phyloP scores from a whole-genome alignment of 2,797 vertebrate genomes.

The Ctenopoma multispine region DNA sequence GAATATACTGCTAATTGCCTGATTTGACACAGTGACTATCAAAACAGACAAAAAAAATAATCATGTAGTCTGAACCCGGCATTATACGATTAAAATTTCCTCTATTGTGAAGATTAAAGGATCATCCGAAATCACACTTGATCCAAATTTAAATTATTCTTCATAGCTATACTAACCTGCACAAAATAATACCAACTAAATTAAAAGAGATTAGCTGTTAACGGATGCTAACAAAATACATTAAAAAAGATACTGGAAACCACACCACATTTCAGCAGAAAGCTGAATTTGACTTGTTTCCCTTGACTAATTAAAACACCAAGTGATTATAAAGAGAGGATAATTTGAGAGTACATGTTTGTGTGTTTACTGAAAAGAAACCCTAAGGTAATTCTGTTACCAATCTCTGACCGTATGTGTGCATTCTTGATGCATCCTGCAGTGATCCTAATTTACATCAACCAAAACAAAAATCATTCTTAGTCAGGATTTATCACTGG shows the following conservation, averaged over 20 bases:
- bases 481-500: constrained; percentile 7
- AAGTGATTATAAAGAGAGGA: constrained; percentile 36
- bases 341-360: constrained; percentile 27
- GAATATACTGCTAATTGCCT: too few species aligned
- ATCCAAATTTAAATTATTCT: too few species aligned
- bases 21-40: too few species aligned
- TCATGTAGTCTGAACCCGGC: too few species aligned
- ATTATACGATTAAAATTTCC: neutral
- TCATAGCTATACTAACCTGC: too few species aligned
- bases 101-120: neutral
- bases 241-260: neutral
- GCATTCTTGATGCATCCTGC: neutral
- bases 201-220: too few species aligned
- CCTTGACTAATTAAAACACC: constrained; percentile 35
- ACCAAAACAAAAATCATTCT: constrained; percentile 15
- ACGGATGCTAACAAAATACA: neutral
- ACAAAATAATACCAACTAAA: too few species aligned
- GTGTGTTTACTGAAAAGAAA: constrained; percentile 30
- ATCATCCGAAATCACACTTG: too few species aligned
- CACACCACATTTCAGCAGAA: neutral
- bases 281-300: constrained; percentile 1
- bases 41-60: too few species aligned
- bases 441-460: constrained; percentile 10
- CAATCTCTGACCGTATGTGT: constrained; percentile 12
- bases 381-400: constrained; percentile 32